phyloP scores from a whole-genome alignment of 2,113 vertebrate genomes.

The Sinocyclocheilus grahami region DNA sequence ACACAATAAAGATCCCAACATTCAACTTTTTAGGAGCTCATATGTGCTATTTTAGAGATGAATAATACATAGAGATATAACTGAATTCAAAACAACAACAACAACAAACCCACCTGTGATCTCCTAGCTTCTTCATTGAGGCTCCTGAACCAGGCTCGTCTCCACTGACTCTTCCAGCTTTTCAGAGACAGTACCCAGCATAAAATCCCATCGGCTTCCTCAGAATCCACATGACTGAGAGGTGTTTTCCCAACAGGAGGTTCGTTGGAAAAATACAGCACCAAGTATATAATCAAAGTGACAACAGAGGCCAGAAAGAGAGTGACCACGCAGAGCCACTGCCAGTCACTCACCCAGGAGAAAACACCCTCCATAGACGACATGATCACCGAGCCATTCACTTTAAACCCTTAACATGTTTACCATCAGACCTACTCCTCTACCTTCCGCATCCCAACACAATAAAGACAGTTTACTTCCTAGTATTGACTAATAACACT shows the following conservation, averaged over 20 bases:
- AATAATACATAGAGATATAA: neutral
- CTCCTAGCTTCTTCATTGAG: slow-evolving; percentile 77
- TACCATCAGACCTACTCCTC: neutral
- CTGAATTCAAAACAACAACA: neutral
- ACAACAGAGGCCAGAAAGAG: slow-evolving; percentile 81
- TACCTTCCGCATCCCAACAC: slow-evolving; percentile 23
- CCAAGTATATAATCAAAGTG: slow-evolving; percentile 78
- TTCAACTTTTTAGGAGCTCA: neutral
- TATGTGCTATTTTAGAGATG: neutral
- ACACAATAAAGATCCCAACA: neutral
- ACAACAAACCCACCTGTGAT: slow-evolving; percentile 74
- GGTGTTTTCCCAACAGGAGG: slow-evolving; percentile 24
- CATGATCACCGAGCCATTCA: slow-evolving; percentile 15
- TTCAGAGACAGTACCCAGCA: slow-evolving; percentile 85
- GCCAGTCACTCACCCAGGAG: slow-evolving; percentile 74
- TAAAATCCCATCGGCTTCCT: slow-evolving; percentile 79
- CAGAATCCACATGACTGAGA: slow-evolving; percentile 51
- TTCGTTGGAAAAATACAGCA: slow-evolving; percentile 76
- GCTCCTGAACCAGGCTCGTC: slow-evolving; percentile 82
- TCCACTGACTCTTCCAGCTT: slow-evolving; percentile 87
- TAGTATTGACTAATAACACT: neutral
- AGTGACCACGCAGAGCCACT: slow-evolving; percentile 81
- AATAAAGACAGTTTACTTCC: neutral
- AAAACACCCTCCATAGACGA: slow-evolving; percentile 27
- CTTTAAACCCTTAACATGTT: slow-evolving; percentile 16